phyloP scores from a whole-genome alignment of 2,888 invertebrate species.

The Willowsia nigromaculata region DNA sequence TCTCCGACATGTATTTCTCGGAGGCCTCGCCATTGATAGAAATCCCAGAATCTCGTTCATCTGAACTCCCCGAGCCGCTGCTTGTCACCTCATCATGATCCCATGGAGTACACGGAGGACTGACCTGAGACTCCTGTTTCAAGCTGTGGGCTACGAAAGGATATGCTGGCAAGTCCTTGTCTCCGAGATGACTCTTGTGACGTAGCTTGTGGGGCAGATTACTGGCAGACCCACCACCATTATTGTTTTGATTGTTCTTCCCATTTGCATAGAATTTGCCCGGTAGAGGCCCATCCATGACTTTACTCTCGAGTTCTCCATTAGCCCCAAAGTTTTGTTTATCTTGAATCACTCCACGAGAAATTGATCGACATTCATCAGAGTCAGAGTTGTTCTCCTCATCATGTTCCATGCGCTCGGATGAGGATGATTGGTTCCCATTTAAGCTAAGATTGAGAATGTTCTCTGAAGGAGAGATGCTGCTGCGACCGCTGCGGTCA shows the following conservation, averaged over 20 bases:
- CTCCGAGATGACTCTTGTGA: slow-evolving; percentile 94
- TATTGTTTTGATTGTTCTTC: slow-evolving; percentile 81
- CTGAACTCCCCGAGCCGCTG: slow-evolving; percentile 86
- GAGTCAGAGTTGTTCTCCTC: slow-evolving; percentile 76
- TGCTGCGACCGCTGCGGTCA: slow-evolving; percentile 76
- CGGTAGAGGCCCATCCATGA: slow-evolving; percentile 23
- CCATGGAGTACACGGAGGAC: slow-evolving; percentile 86
- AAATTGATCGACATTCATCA: slow-evolving; percentile 70
- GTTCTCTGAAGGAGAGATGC: slow-evolving; percentile 77
- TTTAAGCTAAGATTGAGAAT: slow-evolving; percentile 78
- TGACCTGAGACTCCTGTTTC: slow-evolving; percentile 91
- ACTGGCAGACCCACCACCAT: slow-evolving; percentile 83
- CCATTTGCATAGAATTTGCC: slow-evolving; percentile 58
- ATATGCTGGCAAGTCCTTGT: slow-evolving; percentile 87
- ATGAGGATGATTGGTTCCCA: slow-evolving; percentile 72
- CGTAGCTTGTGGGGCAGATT: slow-evolving; percentile 93
- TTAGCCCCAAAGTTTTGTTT: slow-evolving; percentile 54
- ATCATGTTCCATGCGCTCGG: slow-evolving; percentile 75
- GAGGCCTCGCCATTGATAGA: slow-evolving; percentile 81
- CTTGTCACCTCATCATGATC: slow-evolving; percentile 85
- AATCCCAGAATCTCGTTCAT: slow-evolving; percentile 94
- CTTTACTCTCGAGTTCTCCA: slow-evolving; percentile 47
- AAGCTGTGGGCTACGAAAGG: slow-evolving; percentile 83
- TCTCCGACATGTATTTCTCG: slow-evolving; percentile 74
- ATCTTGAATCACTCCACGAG: slow-evolving; percentile 46